Evolutionary conservation across 1,140 invertebrate species (phyloP), one percentile per base, ranked within the genome.

Genomic region (Wasmannia auropunctata): DNA sequence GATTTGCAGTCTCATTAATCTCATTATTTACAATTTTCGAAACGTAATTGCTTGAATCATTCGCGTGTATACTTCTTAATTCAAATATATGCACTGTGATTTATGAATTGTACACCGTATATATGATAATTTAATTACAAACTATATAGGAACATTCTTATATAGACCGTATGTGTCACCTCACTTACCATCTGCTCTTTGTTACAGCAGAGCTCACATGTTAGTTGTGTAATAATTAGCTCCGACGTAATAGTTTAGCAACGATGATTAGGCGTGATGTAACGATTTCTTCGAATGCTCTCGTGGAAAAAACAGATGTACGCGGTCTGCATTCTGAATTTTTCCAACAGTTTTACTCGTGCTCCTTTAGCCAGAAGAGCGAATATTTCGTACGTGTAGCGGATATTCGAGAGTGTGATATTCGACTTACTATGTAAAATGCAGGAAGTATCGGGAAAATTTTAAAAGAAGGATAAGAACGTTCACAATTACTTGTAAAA

Each of bases 1-100:
- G 5, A 56, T 37, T 56, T 40, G 34, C 34, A 60, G 16, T 19
- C 7, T 75, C 51, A 75, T 75, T 28, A 60, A 10, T 19, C 7
- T 75, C 51, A 75, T 75, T 28, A 75, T 58, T 58, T 75, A 58
- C 11, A n/a, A 75, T 76, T 60, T 28, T 19, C 16, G 8, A 31
- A 56, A 51, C 19, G 14, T 2, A 6, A 3, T 56, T 75, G 37
- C 0, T 14, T 56, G 25, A 37, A 19, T 58, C 49, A 22, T 28
- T 4, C 11, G 2, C 19, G 3, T 75, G 56, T 34, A 22, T 54
- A 37, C 1, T 16, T 16, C 8, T 75, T 10, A n/a, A 19, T 40
- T 40, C 4, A 76, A 40, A 28, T 43, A 43, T 25, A n/a, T n/a
- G n/a, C n/a, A 16, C 16, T 22, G 0, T 6, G 19, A n/a, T 72